phyloP scores from a whole-genome alignment of 2,797 vertebrate species.

The Spinus olivaceus region DNA sequence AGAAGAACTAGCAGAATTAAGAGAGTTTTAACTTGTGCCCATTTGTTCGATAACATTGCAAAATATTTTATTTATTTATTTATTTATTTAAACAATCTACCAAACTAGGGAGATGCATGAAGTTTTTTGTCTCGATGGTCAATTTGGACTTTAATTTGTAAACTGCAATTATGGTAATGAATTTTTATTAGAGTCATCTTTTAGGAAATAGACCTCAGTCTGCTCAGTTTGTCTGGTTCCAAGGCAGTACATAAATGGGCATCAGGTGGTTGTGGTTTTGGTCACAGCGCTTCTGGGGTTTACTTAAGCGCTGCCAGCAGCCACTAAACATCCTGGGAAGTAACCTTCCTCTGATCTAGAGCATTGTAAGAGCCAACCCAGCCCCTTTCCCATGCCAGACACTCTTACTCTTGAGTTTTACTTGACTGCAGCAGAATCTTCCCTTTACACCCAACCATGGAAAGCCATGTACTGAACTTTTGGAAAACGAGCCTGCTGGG shows the following conservation, averaged over 20 bases:
- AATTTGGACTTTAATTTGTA: neutral
- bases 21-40: neutral
- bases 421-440: neutral
- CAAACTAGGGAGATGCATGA: neutral
- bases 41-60: neutral
- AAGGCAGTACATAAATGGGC: neutral
- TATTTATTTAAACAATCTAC: neutral
- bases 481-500: neutral
- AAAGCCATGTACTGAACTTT: neutral
- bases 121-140: neutral
- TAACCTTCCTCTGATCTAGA: neutral
- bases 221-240: neutral
- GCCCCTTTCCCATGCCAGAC: neutral
- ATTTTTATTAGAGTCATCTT: neutral
- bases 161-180: neutral
- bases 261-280: neutral
- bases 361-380: neutral
- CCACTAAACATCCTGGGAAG: neutral
- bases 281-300: neutral
- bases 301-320: neutral
- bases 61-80: neutral
- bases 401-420: neutral
- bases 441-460: fast-evolving
- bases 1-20: neutral
- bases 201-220: neutral